phyloP scores from a whole-genome alignment of 2,797 vertebrate genomes.

The Nothura maculosa region DNA sequence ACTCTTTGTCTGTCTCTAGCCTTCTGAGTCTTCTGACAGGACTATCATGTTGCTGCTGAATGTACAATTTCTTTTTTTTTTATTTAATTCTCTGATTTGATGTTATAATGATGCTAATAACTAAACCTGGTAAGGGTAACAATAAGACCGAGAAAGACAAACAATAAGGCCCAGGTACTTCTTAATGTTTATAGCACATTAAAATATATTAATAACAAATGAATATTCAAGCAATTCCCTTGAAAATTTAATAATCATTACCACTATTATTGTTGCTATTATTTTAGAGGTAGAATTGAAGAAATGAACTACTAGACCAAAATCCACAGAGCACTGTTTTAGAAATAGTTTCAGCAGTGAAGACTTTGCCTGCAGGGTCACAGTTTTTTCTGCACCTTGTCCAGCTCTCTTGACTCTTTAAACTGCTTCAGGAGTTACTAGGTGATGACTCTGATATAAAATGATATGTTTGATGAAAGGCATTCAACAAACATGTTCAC shows the following conservation, averaged over 20 bases:
- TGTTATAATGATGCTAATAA: not conserved
- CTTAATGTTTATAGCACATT: not conserved
- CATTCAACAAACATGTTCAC: not conserved
- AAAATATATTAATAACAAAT: not conserved
- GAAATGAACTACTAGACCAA: not conserved
- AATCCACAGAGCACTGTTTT: not conserved
- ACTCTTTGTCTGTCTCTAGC: not conserved
- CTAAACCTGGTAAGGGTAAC: not conserved
- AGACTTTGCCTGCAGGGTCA: not conserved
- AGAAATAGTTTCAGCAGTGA: not conserved
- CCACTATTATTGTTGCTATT: not conserved
- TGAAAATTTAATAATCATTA: not conserved
- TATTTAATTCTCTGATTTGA: not conserved
- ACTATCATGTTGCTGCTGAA: not conserved
- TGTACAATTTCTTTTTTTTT: not conserved
- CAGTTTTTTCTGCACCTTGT: not conserved
- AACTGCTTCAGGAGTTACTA: not conserved
- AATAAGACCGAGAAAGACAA: not conserved
- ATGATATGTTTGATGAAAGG: not conserved
- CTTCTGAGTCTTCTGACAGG: constrained; percentile 13
- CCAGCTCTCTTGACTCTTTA: not conserved
- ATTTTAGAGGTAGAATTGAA: not conserved
- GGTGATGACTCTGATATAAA: not conserved
- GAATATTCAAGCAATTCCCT: not conserved
- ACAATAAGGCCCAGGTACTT: not conserved